phyloP scores from a whole-genome alignment of 2,113 vertebrate genomes.

The Labeo rohita region DNA sequence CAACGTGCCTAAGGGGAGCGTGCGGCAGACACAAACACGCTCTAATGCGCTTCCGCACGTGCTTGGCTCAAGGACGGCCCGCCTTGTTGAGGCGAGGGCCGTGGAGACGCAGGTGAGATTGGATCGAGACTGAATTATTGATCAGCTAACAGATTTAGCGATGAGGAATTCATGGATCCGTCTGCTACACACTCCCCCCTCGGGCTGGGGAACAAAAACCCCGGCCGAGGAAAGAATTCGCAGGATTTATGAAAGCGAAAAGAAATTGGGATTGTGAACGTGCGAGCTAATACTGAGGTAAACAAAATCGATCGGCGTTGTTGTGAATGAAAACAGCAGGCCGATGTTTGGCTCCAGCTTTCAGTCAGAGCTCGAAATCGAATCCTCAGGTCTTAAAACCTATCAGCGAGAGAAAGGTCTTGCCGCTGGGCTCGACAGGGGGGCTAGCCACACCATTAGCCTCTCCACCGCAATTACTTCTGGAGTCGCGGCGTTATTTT shows the following conservation, averaged over 20 bases:
- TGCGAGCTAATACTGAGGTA: conserved; percentile 65
- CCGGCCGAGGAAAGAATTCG: neutral
- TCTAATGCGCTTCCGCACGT: neutral
- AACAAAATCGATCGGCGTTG: conserved; percentile 73
- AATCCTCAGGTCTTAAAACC: conserved; percentile 47
- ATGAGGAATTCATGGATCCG: conserved; percentile 75
- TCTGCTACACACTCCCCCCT: conserved; percentile 55
- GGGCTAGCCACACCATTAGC: conserved; percentile 50
- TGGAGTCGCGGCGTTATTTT: conserved; percentile 51
- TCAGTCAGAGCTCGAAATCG: conserved; percentile 57
- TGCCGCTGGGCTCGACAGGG: conserved; percentile 42
- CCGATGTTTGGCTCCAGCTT: conserved; percentile 58
- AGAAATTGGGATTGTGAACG: conserved; percentile 55
- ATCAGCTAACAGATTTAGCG: conserved; percentile 78
- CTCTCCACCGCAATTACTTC: conserved; percentile 53
- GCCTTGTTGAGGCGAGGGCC: conserved; percentile 65
- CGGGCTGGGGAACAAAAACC: conserved; percentile 45
- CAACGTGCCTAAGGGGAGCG: conserved; percentile 60
- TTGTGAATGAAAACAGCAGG: conserved; percentile 67
- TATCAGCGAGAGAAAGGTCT: conserved; percentile 38
- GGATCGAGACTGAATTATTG: conserved; percentile 80
- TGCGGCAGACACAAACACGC: conserved; percentile 31
- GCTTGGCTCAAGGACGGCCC: conserved; percentile 68
- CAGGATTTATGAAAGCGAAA: conserved; percentile 49
- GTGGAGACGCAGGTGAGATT: conserved; percentile 69